Evolutionary conservation across 2,888 invertebrate species (phyloP), one percentile per base, ranked within the genome.

Genomic region (Lithophane leautieri): DNA sequence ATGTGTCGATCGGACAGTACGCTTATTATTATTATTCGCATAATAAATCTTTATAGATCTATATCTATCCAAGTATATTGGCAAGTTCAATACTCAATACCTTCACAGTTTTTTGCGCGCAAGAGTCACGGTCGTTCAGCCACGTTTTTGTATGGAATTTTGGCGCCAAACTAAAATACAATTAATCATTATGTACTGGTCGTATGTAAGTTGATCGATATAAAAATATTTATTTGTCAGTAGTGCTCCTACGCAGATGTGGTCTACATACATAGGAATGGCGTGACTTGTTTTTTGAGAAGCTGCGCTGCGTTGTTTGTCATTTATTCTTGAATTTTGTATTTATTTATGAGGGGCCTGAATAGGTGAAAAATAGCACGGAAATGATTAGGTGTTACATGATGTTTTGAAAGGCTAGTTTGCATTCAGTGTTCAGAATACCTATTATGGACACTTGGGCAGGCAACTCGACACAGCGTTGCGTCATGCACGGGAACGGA

Each of bases 81-180:
- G 72, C 80, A 82, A 86, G 89, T 89, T 88, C 89, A 88, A 88
- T 84, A 88, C 82, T 86, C 80, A 86, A 81, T 88, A 72, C 81
- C 75, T 85, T 82, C 81, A 69, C 73, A 76, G 82, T 91, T 94
- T 94, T 93, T 93, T 93, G 91, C 89, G 78, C 74, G 60, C 63
- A 68, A 79, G 89, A 94, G 96, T 96, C 96, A 96, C 89, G 96
- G 96, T 91, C 96, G 96, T 94, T 95, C 95, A 93, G 88, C 86
- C 87, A 89, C 82, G 92, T 96, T 96, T 96, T 96, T 96, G 92
- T 90, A 90, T 91, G 94, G 93, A 94, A 95, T 96, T 95, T 96
- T 94, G 95, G 96, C 96, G 96, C 96, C 96, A 92, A 94, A 92
- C 89, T 90, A 89, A 89, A 88, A 86, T 86, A 91, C 86, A 90